Evolutionary conservation across 2,888 invertebrate genomes (phyloP).

Genomic region (Stegana nigrithorax): DNA sequence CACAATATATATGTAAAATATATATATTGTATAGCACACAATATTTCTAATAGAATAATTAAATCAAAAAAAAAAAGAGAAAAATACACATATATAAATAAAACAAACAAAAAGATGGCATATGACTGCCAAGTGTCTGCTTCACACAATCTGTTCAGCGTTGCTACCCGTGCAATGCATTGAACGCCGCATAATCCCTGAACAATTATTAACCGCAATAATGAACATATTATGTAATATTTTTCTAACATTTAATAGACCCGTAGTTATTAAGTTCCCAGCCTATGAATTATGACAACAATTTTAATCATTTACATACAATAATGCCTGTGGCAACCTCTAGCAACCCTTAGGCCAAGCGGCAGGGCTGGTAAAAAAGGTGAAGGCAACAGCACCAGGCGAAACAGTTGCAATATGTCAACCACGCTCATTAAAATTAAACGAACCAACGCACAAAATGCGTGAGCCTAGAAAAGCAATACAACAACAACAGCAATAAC

Average conservation of each 20-base stretch:
- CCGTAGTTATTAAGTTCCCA: constrained; percentile 36
- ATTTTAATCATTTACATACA: constrained; percentile 54
- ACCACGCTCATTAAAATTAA: constrained; percentile 60
- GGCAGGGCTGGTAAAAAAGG: constrained; percentile 33
- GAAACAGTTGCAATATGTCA: constrained; percentile 52
- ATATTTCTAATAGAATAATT: too few species aligned
- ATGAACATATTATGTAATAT: constrained; percentile 50
- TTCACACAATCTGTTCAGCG: too few species aligned
- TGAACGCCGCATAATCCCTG: too few species aligned
- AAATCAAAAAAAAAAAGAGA: too few species aligned
- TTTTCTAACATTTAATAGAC: constrained; percentile 38
- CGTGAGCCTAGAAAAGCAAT: too few species aligned
- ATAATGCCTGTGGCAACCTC: constrained; percentile 39
- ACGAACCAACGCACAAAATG: constrained; percentile 52
- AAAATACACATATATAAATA: too few species aligned
- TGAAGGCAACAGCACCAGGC: constrained; percentile 30
- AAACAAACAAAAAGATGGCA: too few species aligned
- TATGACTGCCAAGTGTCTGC: too few species aligned
- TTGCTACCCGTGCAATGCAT: too few species aligned
- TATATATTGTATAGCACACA: too few species aligned
- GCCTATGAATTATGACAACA: constrained; percentile 49
- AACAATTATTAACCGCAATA: constrained; percentile 56
- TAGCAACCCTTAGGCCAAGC: constrained; percentile 12
- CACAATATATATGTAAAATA: too few species aligned
- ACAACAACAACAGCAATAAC: neutral